Percentiles rank a stretch among this genome's conserved stretches.
Evolutionary conservation across 2,888 invertebrate genomes (phyloP).

Genomic region (Stenolophus ochropezus): DNA sequence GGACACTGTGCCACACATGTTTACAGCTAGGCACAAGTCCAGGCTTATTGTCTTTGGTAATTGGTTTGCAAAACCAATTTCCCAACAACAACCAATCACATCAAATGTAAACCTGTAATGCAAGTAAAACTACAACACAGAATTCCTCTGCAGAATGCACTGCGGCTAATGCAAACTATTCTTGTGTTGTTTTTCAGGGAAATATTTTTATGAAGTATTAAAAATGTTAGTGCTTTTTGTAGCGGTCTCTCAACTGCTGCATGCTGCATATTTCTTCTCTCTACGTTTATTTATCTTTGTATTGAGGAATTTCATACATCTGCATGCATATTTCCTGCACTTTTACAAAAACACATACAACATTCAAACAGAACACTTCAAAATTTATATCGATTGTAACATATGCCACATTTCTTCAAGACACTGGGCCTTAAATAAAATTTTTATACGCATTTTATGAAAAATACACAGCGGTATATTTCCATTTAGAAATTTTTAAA

Average conservation of each 20-base stretch:
- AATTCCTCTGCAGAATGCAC: too few species aligned
- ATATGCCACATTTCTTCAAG: too few species aligned
- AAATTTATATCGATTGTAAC: too few species aligned
- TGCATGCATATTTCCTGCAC: neutral
- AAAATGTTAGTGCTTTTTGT: constrained; percentile 20
- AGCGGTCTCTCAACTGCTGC: constrained; percentile 12
- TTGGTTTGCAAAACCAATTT: neutral
- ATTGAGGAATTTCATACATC: neutral
- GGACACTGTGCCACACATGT: neutral
- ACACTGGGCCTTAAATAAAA: too few species aligned
- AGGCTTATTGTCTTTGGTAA: neutral
- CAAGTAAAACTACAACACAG: too few species aligned
- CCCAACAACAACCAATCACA: too few species aligned
- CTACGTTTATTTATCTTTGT: constrained; percentile 9
- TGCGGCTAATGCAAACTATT: constrained; percentile 11
- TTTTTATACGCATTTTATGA: too few species aligned
- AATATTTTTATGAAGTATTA: constrained; percentile 37
- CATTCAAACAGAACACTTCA: too few species aligned
- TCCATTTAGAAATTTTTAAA: too few species aligned
- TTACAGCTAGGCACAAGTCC: neutral
- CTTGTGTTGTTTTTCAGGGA: neutral
- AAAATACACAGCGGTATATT: too few species aligned
- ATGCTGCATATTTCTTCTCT: constrained; percentile 12
- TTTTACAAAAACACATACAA: neutral
- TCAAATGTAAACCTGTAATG: too few species aligned